Percentiles rank a stretch among this genome's conserved stretches.
Evolutionary conservation across 2,113 vertebrate species (phyloP).

Genomic region (Notothenia coriiceps): DNA sequence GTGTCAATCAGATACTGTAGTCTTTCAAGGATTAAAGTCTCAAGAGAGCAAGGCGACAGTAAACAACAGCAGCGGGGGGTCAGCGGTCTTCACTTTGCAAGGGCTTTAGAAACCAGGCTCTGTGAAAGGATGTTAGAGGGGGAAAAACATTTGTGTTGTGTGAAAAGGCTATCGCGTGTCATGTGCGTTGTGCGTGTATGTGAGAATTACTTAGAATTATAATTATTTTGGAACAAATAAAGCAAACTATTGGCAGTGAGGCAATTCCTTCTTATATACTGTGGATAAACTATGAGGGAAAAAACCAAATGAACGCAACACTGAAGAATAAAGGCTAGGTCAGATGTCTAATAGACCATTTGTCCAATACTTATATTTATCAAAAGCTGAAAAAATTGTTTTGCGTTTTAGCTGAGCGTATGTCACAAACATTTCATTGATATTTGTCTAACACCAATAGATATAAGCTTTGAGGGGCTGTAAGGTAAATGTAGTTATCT

Average conservation of each 20-base stretch:
- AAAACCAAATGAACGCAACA: neutral
- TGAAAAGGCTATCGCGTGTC: neutral
- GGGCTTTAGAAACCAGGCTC: slow-evolving; percentile 17
- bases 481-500: neutral
- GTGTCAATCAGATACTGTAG: slow-evolving; percentile 56
- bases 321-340: neutral
- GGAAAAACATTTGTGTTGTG: neutral
- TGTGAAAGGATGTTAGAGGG: neutral
- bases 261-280: slow-evolving; percentile 6
- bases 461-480: no score
- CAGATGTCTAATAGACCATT: neutral
- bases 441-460: no score
- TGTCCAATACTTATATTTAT: neutral
- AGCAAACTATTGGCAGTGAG: neutral
- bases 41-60: slow-evolving; percentile 28
- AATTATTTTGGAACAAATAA: neutral
- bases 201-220: neutral
- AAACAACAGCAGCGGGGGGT: slow-evolving; percentile 51
- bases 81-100: slow-evolving; percentile 1
- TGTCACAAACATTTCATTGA: neutral
- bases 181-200: neutral
- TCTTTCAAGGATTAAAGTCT: slow-evolving; percentile 33
- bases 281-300: neutral
- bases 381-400: neutral
- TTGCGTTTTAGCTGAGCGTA: neutral